These are phyloP conservation scores for Acanthornis magna DNA, from an alignment of 2,797 vertebrate genomes.

Conservation along the genomic window DNA sequence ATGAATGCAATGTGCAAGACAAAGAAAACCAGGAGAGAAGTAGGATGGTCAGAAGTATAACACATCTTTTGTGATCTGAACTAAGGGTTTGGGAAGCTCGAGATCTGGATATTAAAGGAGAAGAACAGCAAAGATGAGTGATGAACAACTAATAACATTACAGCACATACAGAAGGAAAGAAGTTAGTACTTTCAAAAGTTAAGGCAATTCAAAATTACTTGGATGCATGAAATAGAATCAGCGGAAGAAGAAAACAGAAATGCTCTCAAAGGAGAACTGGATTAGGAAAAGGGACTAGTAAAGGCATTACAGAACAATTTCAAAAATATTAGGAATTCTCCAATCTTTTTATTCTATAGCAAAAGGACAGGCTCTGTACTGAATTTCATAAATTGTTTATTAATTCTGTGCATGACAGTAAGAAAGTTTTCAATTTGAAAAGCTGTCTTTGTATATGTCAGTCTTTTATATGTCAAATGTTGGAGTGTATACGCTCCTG, in stretches of 20 bases:
- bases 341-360: not conserved
- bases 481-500: not conserved
- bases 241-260: not conserved
- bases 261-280: not conserved
- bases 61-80: fast-evolving
- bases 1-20: not conserved
- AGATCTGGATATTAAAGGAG: not conserved
- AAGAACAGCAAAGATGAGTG: not conserved
- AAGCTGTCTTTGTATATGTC: not conserved
- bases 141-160: not conserved
- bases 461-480: not conserved
- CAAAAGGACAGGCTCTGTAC: not conserved
- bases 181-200: not conserved
- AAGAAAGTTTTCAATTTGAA: not conserved
- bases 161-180: not conserved
- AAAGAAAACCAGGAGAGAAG: not conserved
- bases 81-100: not conserved
- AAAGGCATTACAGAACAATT: not conserved
- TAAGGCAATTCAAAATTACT: not conserved
- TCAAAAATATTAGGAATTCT: not conserved
- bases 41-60: not conserved
- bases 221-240: not conserved
- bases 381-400: not conserved
- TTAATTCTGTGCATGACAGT: not conserved
- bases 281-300: not conserved